phyloP scores from a whole-genome alignment of 2,113 vertebrate species.

The Epinephelus cyanopodus region DNA sequence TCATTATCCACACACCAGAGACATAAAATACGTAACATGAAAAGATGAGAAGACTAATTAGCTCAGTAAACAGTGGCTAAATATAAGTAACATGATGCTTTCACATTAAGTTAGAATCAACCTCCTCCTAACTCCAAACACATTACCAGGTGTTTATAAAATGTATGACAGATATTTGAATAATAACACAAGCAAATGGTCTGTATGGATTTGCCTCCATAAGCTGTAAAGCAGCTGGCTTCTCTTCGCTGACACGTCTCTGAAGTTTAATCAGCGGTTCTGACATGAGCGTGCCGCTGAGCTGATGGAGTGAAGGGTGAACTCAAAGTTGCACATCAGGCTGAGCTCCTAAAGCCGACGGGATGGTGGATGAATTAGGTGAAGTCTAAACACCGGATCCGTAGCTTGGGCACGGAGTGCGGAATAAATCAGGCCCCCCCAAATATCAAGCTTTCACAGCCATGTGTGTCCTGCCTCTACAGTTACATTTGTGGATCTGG shows the following conservation, averaged over 20 bases:
- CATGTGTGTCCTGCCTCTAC: conserved; percentile 54
- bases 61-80: conserved; percentile 14
- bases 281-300: conserved; percentile 48
- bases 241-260: conserved; percentile 40
- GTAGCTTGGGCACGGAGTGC: conserved; percentile 44
- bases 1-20: conserved; percentile 5
- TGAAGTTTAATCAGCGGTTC: conserved; percentile 52
- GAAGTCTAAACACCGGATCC: conserved; percentile 65
- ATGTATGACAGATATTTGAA: conserved; percentile 24
- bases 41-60: conserved; percentile 21
- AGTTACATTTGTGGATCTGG: conserved; percentile 72
- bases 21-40: conserved; percentile 8
- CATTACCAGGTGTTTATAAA: conserved; percentile 26
- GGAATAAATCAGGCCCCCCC: conserved; percentile 65
- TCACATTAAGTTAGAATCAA: conserved; percentile 15
- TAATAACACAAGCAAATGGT: conserved; percentile 40
- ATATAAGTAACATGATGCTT: not conserved
- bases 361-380: conserved; percentile 69
- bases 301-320: conserved; percentile 52
- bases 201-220: conserved; percentile 41
- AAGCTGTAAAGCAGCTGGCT: conserved; percentile 60
- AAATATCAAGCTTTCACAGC: conserved; percentile 38
- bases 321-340: conserved; percentile 42
- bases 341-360: conserved; percentile 45
- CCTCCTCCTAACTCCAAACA: conserved; percentile 13